These are phyloP conservation scores for Phataginus tricuspis DNA, from an alignment of 2,797 vertebrate genomes.

Conservation along the genomic window DNA sequence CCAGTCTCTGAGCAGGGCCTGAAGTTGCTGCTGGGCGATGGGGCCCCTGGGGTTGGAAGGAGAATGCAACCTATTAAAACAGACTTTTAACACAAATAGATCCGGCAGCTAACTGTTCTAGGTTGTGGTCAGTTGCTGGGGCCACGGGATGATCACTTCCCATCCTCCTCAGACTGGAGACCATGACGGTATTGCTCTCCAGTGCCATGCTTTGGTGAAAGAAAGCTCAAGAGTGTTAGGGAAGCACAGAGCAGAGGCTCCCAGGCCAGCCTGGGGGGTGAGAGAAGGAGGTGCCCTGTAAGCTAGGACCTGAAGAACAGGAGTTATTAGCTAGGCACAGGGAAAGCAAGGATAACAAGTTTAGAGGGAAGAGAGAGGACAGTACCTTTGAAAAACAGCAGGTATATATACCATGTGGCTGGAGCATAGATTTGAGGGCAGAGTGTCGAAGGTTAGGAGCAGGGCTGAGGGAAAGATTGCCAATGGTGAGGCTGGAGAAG, in stretches of 20 bases:
- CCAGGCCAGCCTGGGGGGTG: background rate
- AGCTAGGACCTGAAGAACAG: conserved; percentile 1
- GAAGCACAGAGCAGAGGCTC: background rate
- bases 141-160: background rate
- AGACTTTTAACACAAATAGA: background rate
- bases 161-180: background rate
- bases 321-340: background rate
- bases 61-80: conserved; percentile 31
- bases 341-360: background rate
- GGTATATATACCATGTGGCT: background rate
- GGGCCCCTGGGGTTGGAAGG: background rate
- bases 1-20: background rate
- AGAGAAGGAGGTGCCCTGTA: background rate
- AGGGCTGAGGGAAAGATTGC: background rate
- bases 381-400: background rate
- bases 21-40: conserved; percentile 50
- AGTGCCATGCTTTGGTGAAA: background rate
- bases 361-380: background rate
- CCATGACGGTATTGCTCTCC: background rate
- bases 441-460: background rate
- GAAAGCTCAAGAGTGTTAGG: background rate
- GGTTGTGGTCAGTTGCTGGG: background rate
- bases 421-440: background rate
- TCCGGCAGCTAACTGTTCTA: background rate
- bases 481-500: background rate